Base-by-base conservation (phyloP, 2,797 vertebrate genomes). In the Onychomys torridus region DNA sequence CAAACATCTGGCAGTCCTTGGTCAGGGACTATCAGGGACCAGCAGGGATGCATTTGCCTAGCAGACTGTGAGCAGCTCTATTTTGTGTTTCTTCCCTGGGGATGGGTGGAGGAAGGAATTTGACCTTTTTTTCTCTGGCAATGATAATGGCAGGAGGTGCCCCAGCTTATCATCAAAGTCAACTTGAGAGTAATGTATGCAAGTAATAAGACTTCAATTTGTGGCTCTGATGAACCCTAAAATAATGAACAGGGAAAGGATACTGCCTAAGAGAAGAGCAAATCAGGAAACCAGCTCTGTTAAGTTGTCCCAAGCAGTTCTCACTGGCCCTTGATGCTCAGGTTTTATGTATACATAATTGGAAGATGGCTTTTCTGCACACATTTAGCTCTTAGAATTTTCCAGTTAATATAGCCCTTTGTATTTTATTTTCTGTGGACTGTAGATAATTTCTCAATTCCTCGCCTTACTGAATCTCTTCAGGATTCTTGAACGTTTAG, bases 81-180 rank as follows among this genome's bases (percentile, higher is more conserved):
- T 84, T 96, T 97, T 94, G 3, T 59, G 55, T 97, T 57, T 75
- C 2, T 84, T 94, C 91, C 59, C 37, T 75, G 13, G 61, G 61
- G n/a, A 90, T 78, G 9, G 17, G 32, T 43, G 49, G 57, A 95
- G 59, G 83, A 5, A 96, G 88, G 95, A 88, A 94, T 97, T 89
- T 98, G 49, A 93, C 49, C 93, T 75, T 97, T 95, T 49, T 76
- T 95, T 57, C 71, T 67, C 69, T 67, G 43, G 65, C 92, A 97
- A 77, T 77, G 69, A 92, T 92, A 94, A 71, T 86, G 65, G 69
- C 75, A 40, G 6, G 52, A 92, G 32, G 43, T 86, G 0, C 43
- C 91, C 96, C 69, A 94, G 69, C 0, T 98, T 90, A 97, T 95
- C 94, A 96, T 91, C 69, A 40, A 96, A 98, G 37, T 91, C 88